Conservation (phyloP, 1,140 invertebrate genomes). For the Sminthurides bifidus region DNA sequence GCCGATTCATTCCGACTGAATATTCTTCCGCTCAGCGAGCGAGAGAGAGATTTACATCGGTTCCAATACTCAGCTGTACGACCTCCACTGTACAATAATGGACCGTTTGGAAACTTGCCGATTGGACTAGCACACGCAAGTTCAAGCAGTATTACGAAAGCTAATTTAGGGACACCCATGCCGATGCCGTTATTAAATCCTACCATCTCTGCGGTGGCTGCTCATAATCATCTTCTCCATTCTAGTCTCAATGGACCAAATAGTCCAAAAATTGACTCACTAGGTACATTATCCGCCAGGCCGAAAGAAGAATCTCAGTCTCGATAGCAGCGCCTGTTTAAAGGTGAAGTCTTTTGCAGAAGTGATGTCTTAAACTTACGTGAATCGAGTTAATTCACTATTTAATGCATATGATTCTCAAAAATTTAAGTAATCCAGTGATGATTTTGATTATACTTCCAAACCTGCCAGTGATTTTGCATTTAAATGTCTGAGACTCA, state of each 20-base stretch:
- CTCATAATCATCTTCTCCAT: constrained; percentile 14
- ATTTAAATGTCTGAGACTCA: no score
- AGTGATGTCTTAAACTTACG: no score
- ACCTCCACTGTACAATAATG: constrained; percentile 19
- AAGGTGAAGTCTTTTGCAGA: no score
- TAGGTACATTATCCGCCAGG: not conserved
- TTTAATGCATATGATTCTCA: no score
- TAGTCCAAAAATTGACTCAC: constrained; percentile 17
- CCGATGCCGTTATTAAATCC: constrained; percentile 24
- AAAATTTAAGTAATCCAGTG: no score
- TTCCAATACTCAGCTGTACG: constrained; percentile 6
- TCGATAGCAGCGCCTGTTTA: no score
- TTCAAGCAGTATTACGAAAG: constrained; percentile 7
- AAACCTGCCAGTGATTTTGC: no score
- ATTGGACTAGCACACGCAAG: not conserved
- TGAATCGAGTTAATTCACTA: no score
- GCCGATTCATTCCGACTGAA: constrained; percentile 25
- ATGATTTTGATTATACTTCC: no score
- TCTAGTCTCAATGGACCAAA: constrained; percentile 31
- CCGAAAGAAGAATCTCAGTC: constrained; percentile 19
- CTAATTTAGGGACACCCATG: no score
- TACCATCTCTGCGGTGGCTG: constrained; percentile 3
- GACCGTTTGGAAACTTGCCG: constrained; percentile 19
- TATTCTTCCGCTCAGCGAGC: constrained; percentile 24
- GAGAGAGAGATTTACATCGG: constrained; percentile 20